Evolutionary conservation across 2,113 vertebrate genomes (phyloP).

Genomic region (Cryptomyrus ogoouensis): DNA sequence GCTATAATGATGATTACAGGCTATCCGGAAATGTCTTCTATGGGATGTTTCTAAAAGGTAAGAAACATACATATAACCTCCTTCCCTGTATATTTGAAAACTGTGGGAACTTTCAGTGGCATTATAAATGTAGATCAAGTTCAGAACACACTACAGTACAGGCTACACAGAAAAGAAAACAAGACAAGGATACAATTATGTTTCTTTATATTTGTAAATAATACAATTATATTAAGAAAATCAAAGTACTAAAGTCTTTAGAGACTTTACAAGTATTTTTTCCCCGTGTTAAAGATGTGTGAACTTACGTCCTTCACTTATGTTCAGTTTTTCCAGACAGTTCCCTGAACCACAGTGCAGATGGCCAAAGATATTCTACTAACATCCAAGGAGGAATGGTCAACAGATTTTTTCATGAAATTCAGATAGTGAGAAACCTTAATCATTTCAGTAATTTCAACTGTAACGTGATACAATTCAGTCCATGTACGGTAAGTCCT

Average conservation of each 20-base stretch:
- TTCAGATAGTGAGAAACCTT: background rate
- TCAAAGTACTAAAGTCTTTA: background rate
- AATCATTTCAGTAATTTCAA: background rate
- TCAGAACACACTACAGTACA: background rate
- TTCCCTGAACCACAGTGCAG: background rate
- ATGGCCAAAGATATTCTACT: background rate
- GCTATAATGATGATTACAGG: background rate
- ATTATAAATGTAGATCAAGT: background rate
- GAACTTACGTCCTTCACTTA: background rate
- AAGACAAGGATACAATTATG: background rate
- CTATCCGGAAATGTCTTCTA: background rate
- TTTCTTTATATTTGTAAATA: background rate
- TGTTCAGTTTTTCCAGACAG: background rate
- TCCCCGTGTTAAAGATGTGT: background rate
- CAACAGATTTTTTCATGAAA: background rate
- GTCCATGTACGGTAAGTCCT: background rate
- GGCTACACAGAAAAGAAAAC: background rate
- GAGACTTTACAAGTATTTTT: background rate
- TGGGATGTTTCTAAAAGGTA: background rate
- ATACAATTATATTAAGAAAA: background rate
- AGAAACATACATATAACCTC: background rate
- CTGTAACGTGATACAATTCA: background rate
- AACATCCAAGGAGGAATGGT: background rate
- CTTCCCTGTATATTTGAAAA: background rate
- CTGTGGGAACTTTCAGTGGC: background rate